Conservation (phyloP, 2,888 invertebrate genomes). For the Pegoplata infirma region DNA sequence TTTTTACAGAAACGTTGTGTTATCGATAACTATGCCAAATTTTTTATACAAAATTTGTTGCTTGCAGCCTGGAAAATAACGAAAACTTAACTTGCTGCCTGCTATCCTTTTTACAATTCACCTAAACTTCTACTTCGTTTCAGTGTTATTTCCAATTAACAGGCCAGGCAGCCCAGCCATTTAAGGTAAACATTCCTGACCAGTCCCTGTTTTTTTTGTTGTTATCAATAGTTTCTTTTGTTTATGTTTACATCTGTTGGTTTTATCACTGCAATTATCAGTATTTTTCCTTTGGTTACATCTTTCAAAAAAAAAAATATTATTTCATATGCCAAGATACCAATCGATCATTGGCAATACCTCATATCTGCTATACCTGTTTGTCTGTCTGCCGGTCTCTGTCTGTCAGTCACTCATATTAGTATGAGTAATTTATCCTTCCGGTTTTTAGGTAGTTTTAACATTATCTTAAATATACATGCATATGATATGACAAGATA, state of each 20-base stretch:
- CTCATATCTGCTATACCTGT: constrained; percentile 15
- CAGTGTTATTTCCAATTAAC: no score
- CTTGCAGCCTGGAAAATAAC: no score
- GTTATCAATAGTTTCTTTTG: constrained; percentile 20
- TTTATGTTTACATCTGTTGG: constrained; percentile 22
- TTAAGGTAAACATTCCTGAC: neutral
- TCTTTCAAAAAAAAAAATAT: neutral
- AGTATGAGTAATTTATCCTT: constrained; percentile 72
- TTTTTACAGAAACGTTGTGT: no score
- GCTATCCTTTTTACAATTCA: no score
- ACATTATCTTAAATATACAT: neutral
- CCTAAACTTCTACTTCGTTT: no score
- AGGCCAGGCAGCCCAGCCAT: neutral
- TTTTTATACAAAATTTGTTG: no score
- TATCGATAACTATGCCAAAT: no score
- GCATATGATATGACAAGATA: constrained; percentile 50
- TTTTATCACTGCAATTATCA: constrained; percentile 26
- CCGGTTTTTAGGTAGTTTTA: constrained; percentile 49
- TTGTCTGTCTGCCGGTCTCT: constrained; percentile 19
- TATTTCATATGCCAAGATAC: neutral
- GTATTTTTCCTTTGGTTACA: constrained; percentile 26
- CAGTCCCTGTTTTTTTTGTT: neutral
- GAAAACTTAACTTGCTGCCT: no score
- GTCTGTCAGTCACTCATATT: no score
- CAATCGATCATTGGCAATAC: constrained; percentile 12